Conservation (phyloP, 2,888 invertebrate genomes). For the Ormyrus nitidulus region DNA sequence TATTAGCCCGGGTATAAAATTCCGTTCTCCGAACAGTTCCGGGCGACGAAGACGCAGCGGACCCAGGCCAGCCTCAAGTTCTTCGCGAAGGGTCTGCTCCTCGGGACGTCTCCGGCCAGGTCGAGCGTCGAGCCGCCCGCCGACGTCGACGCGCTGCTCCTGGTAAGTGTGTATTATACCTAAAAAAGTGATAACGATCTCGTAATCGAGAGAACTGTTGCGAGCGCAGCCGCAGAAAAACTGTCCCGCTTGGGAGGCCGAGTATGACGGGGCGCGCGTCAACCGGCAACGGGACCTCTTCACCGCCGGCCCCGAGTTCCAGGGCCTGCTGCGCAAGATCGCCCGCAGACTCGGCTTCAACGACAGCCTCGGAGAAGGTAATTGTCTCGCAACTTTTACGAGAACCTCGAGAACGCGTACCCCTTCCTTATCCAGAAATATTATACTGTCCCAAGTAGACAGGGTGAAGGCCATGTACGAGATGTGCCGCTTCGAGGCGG, state of each 20-base stretch:
- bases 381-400: no score
- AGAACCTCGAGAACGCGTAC: no score
- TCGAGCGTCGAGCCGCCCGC: no score
- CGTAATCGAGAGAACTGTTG: slow-evolving; percentile 50
- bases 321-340: slow-evolving; percentile 76
- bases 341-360: slow-evolving; percentile 66
- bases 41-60: slow-evolving; percentile 78
- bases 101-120: slow-evolving; percentile 69
- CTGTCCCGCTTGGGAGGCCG: slow-evolving; percentile 79
- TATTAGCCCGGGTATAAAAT: not conserved
- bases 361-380: no score
- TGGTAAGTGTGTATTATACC: slow-evolving; percentile 57
- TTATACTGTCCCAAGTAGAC: not conserved
- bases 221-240: slow-evolving; percentile 78
- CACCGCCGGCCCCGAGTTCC: slow-evolving; percentile 72
- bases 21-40: slow-evolving; percentile 77
- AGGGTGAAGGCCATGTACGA: slow-evolving; percentile 83
- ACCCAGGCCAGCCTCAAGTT: slow-evolving; percentile 80
- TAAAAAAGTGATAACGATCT: not conserved
- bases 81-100: slow-evolving; percentile 80
- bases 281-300: slow-evolving; percentile 75
- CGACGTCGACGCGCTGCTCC: slow-evolving; percentile 75
- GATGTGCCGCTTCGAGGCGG: slow-evolving; percentile 88
- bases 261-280: slow-evolving; percentile 66
- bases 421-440: no score